Evolutionary conservation across 2,113 vertebrate species (phyloP).

Genomic region (Microcebus griseorufus): DNA sequence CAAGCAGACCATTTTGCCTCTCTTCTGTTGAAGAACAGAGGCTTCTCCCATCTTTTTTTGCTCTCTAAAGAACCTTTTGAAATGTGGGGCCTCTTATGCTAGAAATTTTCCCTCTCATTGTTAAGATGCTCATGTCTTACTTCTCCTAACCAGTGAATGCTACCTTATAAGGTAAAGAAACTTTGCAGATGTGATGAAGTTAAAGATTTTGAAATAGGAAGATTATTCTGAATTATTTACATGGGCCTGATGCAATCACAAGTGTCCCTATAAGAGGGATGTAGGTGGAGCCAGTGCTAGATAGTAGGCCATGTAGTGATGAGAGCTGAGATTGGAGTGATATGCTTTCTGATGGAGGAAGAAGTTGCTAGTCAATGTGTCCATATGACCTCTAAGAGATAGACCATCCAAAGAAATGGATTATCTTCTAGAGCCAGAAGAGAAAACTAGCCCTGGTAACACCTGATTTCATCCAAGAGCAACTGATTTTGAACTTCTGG

Average conservation of each 20-base stretch:
- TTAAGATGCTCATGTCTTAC: neutral
- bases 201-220: neutral
- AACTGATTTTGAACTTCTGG: neutral
- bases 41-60: neutral
- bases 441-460: neutral
- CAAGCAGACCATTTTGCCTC: neutral
- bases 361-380: too few species aligned
- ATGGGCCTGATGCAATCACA: neutral
- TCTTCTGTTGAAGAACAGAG: neutral
- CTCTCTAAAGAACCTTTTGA: neutral
- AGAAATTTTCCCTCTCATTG: neutral
- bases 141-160: neutral
- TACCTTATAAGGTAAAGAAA: neutral
- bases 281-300: neutral
- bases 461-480: neutral
- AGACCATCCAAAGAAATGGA: neutral
- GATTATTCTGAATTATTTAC: neutral
- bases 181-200: neutral
- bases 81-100: neutral
- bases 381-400: neutral
- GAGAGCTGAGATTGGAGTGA: neutral
- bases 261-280: neutral
- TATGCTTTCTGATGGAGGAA: neutral
- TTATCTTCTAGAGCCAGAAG: neutral
- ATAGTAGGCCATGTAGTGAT: neutral